Percentiles rank a stretch among this genome's conserved stretches.
Conservation (phyloP, 2,888 invertebrate genomes). For the Drosophila ezoana region DNA sequence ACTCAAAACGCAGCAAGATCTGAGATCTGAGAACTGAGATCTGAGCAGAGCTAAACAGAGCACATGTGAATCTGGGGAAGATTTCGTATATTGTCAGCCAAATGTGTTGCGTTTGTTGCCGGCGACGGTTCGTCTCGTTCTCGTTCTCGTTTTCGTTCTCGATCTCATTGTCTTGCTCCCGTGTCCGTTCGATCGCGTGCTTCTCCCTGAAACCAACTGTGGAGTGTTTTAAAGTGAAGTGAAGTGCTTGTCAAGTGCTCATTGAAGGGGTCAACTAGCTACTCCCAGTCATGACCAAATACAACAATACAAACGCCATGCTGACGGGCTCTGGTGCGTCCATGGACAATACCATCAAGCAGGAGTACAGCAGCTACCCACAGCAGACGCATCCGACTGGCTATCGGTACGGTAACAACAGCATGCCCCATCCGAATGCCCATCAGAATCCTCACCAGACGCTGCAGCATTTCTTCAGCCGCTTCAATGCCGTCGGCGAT, state of each 20-base stretch:
- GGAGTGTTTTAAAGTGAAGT: conserved; percentile 18
- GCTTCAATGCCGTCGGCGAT: conserved; percentile 79
- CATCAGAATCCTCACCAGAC: conserved; percentile 73
- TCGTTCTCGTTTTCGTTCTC: conserved; percentile 7
- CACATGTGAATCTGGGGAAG: conserved; percentile 47
- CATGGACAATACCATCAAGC: conserved; percentile 57
- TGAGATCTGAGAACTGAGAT: conserved; percentile 38
- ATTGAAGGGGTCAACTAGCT: conserved; percentile 1
- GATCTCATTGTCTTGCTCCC: background rate
- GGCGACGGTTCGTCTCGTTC: conserved; percentile 63
- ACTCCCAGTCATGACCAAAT: conserved; percentile 68
- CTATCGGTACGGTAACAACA: conserved; percentile 36
- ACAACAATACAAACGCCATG: conserved; percentile 62
- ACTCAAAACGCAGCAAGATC: conserved; percentile 75
- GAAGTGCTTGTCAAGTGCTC: conserved; percentile 19
- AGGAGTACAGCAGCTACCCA: conserved; percentile 65
- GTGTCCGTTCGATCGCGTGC: background rate
- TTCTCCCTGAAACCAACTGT: conserved; percentile 2
- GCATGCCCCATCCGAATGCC: conserved; percentile 36
- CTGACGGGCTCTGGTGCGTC: conserved; percentile 17
- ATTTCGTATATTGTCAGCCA: conserved; percentile 71
- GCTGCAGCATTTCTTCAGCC: conserved; percentile 77
- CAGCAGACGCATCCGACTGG: conserved; percentile 41
- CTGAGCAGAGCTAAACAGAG: conserved; percentile 6
- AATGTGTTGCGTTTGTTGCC: conserved; percentile 81